A percentile compares a stretch with the other conserved stretches of the same genome.
phyloP scores from a whole-genome alignment of 23 tunicate species.

The Botrylloides violaceus region DNA sequence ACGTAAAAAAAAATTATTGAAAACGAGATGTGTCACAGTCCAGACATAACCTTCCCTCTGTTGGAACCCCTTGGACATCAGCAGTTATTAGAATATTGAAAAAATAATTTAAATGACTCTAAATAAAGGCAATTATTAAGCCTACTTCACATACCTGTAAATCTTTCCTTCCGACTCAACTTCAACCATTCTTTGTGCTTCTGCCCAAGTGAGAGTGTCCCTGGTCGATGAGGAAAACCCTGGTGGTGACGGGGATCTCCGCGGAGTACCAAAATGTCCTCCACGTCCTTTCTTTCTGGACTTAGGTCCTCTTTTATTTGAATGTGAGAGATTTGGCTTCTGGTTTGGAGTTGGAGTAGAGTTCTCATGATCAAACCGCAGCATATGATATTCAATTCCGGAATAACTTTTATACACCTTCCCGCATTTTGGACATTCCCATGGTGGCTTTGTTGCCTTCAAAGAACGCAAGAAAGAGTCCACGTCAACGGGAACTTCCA shows the following conservation, averaged over 20 bases:
- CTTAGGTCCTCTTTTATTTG: conserved; percentile 10
- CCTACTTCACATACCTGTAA: no score
- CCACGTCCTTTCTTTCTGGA: conserved; percentile 51
- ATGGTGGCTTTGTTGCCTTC: conserved; percentile 64
- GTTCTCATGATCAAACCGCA: conserved; percentile 50
- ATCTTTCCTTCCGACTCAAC: conserved; percentile 79
- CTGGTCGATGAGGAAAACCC: conserved; percentile 51
- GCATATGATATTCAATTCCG: conserved; percentile 71
- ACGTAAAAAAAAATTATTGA: neutral
- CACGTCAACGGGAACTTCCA: conserved; percentile 27
- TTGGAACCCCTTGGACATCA: no score
- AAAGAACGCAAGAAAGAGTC: conserved; percentile 38
- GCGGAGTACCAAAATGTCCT: neutral
- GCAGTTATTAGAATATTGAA: no score
- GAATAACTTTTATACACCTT: conserved; percentile 58
- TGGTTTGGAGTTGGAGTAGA: conserved; percentile 30
- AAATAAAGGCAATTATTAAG: no score
- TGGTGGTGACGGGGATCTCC: conserved; percentile 69
- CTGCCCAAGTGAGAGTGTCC: conserved; percentile 91
- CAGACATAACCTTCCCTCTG: no score
- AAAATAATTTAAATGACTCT: no score
- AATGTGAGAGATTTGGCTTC: conserved; percentile 27
- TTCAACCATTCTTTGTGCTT: conserved; percentile 91
- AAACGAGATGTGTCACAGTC: no score
- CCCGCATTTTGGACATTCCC: conserved; percentile 82